Evolutionary conservation across 2,797 vertebrate species (phyloP), one percentile per base, ranked within the genome.

Genomic region (Masticophis lateralis): DNA sequence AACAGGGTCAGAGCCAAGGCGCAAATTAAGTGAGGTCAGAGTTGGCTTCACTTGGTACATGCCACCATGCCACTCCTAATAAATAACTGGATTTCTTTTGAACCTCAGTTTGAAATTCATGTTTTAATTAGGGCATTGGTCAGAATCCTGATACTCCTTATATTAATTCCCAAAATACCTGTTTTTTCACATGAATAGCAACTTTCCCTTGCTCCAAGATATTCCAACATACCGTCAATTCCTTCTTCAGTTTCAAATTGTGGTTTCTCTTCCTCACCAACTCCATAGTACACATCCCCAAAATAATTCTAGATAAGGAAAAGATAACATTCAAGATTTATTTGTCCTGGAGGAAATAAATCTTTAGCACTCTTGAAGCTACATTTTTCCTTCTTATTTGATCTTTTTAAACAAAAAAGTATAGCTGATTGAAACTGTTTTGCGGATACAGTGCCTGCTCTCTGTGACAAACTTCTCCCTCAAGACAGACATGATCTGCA

Each of bases 201-300:
- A 5, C 12, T 8, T 5, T 9, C 53, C 22, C 56, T 25, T 8
- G 10, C 22, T 27, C 55, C 0, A 2, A 3, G 7, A 4, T 1
- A 4, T 63, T 11, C 18, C 28, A 27, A 2, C 95, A 95, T 96
- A 99, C 99, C 99, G 28, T 98, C 98, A 2, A 98, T 91, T 22
- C 98, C 98, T 0, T 98, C 98, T 4, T 98, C 98, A 0, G 98
- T 97, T 27, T 98, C 98, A 97, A 99, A 99, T 94, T 98, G 98
- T 0, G 99, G 99, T 95, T 99, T 99, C 94, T 98, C 98, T 4
- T 97, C 98, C 32, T 99, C 99, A 0, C 90, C 94, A 0, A 95
- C 92, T 0, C 97, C 98, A 0, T 99, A 99, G 93, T 98, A 99
- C 11, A 98, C 97, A 4, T 98, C 98, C 0, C 98, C 98, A 37